Base-by-base conservation (phyloP, 35 echinoderm and acorn worm genomes). In the Heliocidaris tuberculata region DNA sequence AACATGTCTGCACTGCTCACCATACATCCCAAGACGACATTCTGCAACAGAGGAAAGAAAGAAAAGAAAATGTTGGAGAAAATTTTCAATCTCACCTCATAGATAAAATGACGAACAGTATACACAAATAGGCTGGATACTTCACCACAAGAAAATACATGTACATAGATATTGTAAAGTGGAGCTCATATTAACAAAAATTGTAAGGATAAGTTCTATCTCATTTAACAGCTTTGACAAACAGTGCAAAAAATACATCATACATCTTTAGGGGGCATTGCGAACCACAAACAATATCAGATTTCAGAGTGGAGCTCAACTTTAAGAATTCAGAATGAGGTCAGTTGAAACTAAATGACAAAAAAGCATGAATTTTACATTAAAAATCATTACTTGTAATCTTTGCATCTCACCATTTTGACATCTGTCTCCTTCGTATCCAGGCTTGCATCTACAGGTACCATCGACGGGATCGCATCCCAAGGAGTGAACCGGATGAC, bases 21-120 rank as follows among this genome's bases (percentile, higher is more conserved):
- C 98, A 87, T 94, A 99, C 90, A 97, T 93, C 56, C 98, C 98
- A 31, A 96, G 30, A 21, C 95, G 97, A 71, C 98, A 99, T 85
- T 97, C 98, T 99, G 86, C 10, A 86, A 56, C 47, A 85, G n/a
- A 54, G 17, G 13, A 59, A 42, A 85, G n/a, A 94, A 86, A 49
- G 90, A 89, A 30, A 48, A 89, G 10, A 27, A 42, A 42, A 42
- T 42, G n/a, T n/a, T n/a, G 35, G 35, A 42, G 35, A 1, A 42
- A n/a, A 42, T 42, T 42, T 42, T 42, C 35, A 42, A 42, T 42
- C 1, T 42, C 35, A 42, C 24, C 93, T 70, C 9, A 31, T 13
- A 24, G 54, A 60, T 94, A 61, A 30, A 24, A 13, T 29, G 93
- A 30, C 7, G 0, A 16, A 70, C 17, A 85, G 71, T 85, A 30